Evolutionary conservation across 1,140 invertebrate genomes (phyloP).

Genomic region (Drosophila leontia): DNA sequence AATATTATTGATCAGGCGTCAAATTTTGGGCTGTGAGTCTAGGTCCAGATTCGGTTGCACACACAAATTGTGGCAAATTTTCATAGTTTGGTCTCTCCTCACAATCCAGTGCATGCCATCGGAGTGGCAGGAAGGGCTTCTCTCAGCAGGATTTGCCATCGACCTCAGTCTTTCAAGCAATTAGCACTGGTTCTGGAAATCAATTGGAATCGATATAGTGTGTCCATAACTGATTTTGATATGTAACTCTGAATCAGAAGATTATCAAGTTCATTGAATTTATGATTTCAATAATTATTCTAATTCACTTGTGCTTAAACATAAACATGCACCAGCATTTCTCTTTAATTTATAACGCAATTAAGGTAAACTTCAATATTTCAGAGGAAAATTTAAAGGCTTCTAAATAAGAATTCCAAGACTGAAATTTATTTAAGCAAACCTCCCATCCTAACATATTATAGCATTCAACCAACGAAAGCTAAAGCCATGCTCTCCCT

Average conservation of each 20-base stretch:
- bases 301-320: too few species aligned
- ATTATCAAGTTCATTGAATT: too few species aligned
- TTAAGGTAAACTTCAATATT: background rate
- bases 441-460: background rate
- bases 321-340: too few species aligned
- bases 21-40: slow-evolving; percentile 53
- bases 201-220: background rate
- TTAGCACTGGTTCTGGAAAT: slow-evolving; percentile 44
- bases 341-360: too few species aligned
- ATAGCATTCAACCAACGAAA: background rate
- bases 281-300: too few species aligned
- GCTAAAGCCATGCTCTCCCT: background rate
- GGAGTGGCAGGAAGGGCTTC: background rate
- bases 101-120: background rate
- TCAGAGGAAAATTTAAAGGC: too few species aligned
- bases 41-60: slow-evolving; percentile 37
- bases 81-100: slow-evolving; percentile 42
- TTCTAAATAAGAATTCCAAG: background rate
- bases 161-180: slow-evolving; percentile 46
- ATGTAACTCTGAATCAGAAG: too few species aligned
- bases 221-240: background rate
- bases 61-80: slow-evolving; percentile 69
- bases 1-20: slow-evolving; percentile 80
- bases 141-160: slow-evolving; percentile 4
- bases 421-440: background rate